Conservation (phyloP, 2,113 vertebrate genomes). For the Macaca mulatta region DNA sequence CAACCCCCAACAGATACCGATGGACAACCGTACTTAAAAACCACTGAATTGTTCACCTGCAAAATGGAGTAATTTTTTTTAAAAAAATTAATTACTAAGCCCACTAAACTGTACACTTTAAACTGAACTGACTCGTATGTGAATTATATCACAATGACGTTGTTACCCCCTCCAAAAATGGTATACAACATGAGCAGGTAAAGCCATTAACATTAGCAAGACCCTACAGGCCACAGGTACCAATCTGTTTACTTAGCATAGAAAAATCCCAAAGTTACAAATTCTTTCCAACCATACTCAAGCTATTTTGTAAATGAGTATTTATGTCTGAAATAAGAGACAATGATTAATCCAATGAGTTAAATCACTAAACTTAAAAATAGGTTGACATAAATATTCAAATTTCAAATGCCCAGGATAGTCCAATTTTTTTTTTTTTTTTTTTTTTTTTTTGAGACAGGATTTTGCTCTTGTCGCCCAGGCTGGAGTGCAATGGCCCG, state of each 20-base stretch:
- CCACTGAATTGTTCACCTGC: background rate
- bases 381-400: background rate
- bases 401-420: background rate
- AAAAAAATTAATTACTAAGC: background rate
- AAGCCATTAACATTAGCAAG: background rate
- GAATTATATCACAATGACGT: constrained; percentile 5
- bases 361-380: constrained; percentile 7
- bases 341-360: background rate
- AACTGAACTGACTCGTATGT: background rate
- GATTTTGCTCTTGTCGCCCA: too few relatives aligned
- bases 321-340: background rate
- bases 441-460: too few relatives aligned
- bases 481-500: too few relatives aligned
- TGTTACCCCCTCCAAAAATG: background rate
- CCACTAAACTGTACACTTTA: background rate
- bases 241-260: background rate
- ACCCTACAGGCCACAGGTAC: background rate
- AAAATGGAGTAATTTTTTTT: too few relatives aligned
- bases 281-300: background rate
- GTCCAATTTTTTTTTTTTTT: background rate
- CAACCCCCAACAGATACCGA: background rate
- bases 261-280: background rate
- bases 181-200: background rate
- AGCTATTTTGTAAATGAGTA: background rate
- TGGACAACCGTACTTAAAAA: background rate